Percentiles rank a stretch among this genome's conserved stretches.
These are phyloP conservation scores for Morus bassanus DNA, from an alignment of 2,797 vertebrate genomes.

Conservation along the genomic window DNA sequence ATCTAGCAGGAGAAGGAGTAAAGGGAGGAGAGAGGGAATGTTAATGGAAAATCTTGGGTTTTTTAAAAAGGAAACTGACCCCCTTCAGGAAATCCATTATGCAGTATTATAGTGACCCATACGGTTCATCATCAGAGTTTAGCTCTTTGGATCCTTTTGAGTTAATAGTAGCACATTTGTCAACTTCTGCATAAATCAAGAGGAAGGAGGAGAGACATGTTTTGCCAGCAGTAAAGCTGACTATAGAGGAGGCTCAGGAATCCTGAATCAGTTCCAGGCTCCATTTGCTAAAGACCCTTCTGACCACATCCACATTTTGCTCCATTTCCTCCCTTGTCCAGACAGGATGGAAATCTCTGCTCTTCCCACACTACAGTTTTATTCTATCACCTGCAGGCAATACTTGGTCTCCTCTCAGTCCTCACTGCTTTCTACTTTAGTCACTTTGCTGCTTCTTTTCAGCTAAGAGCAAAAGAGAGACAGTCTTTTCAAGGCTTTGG, in stretches of 20 bases:
- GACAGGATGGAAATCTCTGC: neutral
- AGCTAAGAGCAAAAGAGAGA: neutral
- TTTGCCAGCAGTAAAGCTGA: neutral
- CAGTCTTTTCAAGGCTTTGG: neutral
- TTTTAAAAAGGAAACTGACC: neutral
- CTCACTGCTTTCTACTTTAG: neutral
- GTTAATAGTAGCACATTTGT: neutral
- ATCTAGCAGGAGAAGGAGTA: neutral
- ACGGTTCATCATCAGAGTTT: neutral
- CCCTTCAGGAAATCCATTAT: neutral
- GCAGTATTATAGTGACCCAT: neutral
- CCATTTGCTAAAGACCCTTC: neutral
- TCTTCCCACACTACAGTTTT: neutral
- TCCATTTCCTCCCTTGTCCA: neutral
- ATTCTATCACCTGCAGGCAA: neutral
- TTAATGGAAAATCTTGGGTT: neutral
- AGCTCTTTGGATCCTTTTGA: neutral
- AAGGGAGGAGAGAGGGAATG: constrained; percentile 18
- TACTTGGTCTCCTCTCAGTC: neutral
- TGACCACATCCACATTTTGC: neutral
- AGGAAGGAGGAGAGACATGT: neutral
- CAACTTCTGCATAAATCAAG: constrained; percentile 14
- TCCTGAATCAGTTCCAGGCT: neutral
- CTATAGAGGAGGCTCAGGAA: neutral
- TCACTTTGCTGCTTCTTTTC: neutral